phyloP scores from a whole-genome alignment of 2,113 vertebrate species.

The Vulpes ferrilata region DNA sequence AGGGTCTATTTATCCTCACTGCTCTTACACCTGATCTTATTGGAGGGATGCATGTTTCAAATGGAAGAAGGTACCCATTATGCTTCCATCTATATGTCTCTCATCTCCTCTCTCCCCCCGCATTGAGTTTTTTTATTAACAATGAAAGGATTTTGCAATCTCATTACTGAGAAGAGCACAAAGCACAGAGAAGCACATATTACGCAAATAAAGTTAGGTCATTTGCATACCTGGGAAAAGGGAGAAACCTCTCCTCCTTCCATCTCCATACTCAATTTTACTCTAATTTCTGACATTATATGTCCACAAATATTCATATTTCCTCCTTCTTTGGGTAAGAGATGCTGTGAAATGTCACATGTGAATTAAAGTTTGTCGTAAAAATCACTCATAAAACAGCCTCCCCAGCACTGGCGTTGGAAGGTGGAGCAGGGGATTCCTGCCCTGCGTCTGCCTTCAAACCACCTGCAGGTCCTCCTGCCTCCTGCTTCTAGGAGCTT shows the following conservation, averaged over 20 bases:
- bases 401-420: slow-evolving; percentile 42
- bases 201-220: slow-evolving; percentile 71
- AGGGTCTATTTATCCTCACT: neutral
- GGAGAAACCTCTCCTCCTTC: neutral
- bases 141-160: slow-evolving; percentile 75
- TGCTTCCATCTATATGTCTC: neutral
- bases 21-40: slow-evolving; percentile 8
- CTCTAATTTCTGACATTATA: slow-evolving; percentile 67
- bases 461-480: neutral
- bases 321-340: slow-evolving; percentile 79
- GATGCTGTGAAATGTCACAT: slow-evolving; percentile 86
- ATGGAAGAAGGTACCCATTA: neutral
- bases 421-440: slow-evolving; percentile 38
- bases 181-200: slow-evolving; percentile 66
- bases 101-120: neutral
- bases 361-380: slow-evolving; percentile 87
- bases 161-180: slow-evolving; percentile 68
- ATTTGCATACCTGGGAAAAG: slow-evolving; percentile 71
- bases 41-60: neutral
- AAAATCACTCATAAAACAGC: slow-evolving; percentile 81
- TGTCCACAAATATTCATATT: slow-evolving; percentile 85
- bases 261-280: slow-evolving; percentile 80
- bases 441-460: neutral
- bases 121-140: slow-evolving; percentile 77
- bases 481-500: neutral